Evolutionary conservation across 2,888 invertebrate genomes (phyloP).

Genomic region (Creontiades dilutus): DNA sequence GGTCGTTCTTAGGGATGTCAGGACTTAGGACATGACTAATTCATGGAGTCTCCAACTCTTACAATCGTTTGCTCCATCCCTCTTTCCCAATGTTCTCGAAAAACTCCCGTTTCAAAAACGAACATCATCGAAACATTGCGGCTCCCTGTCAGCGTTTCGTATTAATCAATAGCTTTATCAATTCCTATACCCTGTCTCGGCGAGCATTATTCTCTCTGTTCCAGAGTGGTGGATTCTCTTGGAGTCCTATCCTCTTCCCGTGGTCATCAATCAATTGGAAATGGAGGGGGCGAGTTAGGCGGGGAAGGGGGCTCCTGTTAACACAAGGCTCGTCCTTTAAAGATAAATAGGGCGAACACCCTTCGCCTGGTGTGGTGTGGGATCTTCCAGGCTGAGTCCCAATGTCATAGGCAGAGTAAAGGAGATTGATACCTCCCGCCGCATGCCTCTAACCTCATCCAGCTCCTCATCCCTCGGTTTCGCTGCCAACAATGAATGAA

Average conservation of each 20-base stretch:
- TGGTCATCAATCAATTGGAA: slow-evolving; percentile 62
- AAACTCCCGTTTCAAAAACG: not conserved
- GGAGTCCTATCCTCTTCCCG: slow-evolving; percentile 8
- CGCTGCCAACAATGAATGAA: slow-evolving; percentile 59
- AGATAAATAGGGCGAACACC: slow-evolving; percentile 59
- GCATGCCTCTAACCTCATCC: slow-evolving; percentile 21
- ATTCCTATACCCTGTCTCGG: slow-evolving; percentile 42
- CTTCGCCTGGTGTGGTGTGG: slow-evolving; percentile 18
- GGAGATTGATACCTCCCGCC: slow-evolving; percentile 62
- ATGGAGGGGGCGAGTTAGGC: not conserved
- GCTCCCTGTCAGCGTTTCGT: not conserved
- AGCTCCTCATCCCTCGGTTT: not conserved
- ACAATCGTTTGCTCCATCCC: slow-evolving; percentile 16
- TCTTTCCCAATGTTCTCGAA: slow-evolving; percentile 29
- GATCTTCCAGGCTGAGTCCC: slow-evolving; percentile 47
- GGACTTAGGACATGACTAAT: slow-evolving; percentile 64
- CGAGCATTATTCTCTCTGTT: slow-evolving; percentile 52
- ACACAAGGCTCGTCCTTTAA: slow-evolving; percentile 47
- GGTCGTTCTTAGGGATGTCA: slow-evolving; percentile 40
- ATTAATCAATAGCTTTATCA: slow-evolving; percentile 60
- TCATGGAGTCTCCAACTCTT: slow-evolving; percentile 53
- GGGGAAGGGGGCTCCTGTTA: slow-evolving; percentile 45
- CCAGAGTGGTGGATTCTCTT: not conserved
- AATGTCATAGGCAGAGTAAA: slow-evolving; percentile 64
- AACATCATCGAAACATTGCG: not conserved